These are phyloP conservation scores for Nipponia nippon DNA, from an alignment of 2,113 vertebrate genomes.

Conservation along the genomic window DNA sequence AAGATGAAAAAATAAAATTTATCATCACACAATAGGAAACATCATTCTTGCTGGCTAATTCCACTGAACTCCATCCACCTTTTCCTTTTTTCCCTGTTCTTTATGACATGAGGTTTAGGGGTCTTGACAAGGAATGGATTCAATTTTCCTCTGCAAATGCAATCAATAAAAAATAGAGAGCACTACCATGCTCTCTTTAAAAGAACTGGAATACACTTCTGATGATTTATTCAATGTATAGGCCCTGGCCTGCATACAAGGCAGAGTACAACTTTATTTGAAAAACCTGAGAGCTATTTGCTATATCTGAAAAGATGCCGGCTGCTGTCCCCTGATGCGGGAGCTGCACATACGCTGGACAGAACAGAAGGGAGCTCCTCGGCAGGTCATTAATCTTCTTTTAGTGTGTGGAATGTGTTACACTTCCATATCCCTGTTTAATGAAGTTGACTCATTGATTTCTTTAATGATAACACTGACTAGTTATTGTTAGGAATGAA, in stretches of 20 bases:
- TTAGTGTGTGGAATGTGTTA: background rate
- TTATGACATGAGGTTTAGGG: slow-evolving; percentile 36
- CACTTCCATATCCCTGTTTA: background rate
- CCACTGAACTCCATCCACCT: slow-evolving; percentile 7
- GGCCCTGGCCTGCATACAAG: background rate
- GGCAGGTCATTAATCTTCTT: background rate
- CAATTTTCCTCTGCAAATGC: slow-evolving; percentile 57
- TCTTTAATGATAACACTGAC: background rate
- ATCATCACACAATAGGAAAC: slow-evolving; percentile 48
- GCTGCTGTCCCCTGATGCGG: background rate
- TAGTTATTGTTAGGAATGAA: background rate
- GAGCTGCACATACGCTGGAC: background rate
- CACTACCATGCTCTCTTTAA: slow-evolving; percentile 18
- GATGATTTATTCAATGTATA: slow-evolving; percentile 61
- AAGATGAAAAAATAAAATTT: slow-evolving; percentile 63
- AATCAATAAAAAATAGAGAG: slow-evolving; percentile 47
- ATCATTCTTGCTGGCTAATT: slow-evolving; percentile 54
- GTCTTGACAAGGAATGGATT: slow-evolving; percentile 43
- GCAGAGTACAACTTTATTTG: slow-evolving; percentile 29
- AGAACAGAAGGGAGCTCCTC: background rate
- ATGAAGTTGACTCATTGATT: background rate
- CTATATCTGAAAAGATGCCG: slow-evolving; percentile 3
- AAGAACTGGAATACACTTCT: slow-evolving; percentile 28
- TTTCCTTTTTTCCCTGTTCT: background rate
- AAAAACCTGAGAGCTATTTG: slow-evolving; percentile 38